Conservation (phyloP, 1,140 invertebrate genomes). For the Drosophila lini region DNA sequence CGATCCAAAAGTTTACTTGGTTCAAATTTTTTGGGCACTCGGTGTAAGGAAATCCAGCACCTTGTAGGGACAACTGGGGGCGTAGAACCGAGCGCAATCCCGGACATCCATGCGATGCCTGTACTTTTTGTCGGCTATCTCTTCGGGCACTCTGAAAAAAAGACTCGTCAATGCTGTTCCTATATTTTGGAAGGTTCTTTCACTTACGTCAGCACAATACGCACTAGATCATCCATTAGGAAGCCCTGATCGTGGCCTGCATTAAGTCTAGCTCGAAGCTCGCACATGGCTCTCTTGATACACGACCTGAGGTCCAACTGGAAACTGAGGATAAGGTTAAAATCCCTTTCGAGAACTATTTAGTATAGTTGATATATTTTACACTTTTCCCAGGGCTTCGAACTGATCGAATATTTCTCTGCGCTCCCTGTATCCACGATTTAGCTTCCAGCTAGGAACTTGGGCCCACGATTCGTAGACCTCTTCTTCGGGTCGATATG, state of each 20-base stretch:
- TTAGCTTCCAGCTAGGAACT: conserved; percentile 63
- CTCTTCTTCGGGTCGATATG: conserved; percentile 13
- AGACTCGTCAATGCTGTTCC: not conserved
- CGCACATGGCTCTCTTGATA: conserved; percentile 70
- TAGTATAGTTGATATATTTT: not conserved
- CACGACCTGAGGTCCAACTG: conserved; percentile 55
- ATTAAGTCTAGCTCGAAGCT: conserved; percentile 38
- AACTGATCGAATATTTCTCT: conserved; percentile 63
- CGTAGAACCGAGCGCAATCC: conserved; percentile 49
- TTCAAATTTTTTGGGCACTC: conserved; percentile 13
- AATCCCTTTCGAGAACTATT: not conserved
- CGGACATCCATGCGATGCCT: conserved; percentile 19
- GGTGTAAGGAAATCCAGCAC: conserved; percentile 55
- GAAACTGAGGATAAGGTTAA: conserved; percentile 25
- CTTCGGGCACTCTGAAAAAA: conserved; percentile 46
- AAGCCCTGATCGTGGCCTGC: conserved; percentile 18
- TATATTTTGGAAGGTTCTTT: not conserved
- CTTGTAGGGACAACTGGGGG: conserved; percentile 53
- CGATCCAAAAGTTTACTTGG: conserved; percentile 26
- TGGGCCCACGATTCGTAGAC: conserved; percentile 51
- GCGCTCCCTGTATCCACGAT: conserved; percentile 63
- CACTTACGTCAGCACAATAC: conserved; percentile 58
- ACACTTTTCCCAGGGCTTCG: conserved; percentile 65
- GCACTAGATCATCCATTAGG: conserved; percentile 63
- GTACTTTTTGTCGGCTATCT: conserved; percentile 53